phyloP scores from a whole-genome alignment of 1,140 invertebrate species.

The Phenacoccus solenopsis region DNA sequence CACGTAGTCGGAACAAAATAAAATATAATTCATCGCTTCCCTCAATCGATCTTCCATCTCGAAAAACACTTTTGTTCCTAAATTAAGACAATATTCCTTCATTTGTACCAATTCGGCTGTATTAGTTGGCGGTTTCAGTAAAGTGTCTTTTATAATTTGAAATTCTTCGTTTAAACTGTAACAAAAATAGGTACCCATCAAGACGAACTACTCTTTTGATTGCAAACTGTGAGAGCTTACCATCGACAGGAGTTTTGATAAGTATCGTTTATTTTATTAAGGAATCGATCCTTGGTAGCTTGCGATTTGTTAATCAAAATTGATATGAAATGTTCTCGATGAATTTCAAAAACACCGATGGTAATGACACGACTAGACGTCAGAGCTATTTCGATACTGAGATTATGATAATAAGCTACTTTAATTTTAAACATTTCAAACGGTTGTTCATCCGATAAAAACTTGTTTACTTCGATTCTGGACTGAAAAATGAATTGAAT shows the following conservation, averaged over 20 bases:
- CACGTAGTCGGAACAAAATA: conserved; percentile 68
- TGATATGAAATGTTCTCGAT: not conserved
- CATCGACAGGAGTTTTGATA: not conserved
- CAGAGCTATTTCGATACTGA: not conserved
- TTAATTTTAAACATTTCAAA: not conserved
- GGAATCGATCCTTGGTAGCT: not conserved
- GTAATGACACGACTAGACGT: not conserved
- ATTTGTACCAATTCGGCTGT: conserved; percentile 75
- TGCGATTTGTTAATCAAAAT: not conserved
- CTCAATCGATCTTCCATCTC: conserved; percentile 62
- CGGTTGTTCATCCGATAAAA: not conserved
- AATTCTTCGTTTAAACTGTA: conserved; percentile 73
- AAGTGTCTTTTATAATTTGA: conserved; percentile 61
- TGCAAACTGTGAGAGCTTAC: not conserved
- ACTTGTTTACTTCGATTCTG: conserved; percentile 8
- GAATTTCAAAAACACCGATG: not conserved
- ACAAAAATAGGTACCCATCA: conserved; percentile 23
- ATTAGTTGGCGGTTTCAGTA: conserved; percentile 62
- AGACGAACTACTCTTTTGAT: no score
- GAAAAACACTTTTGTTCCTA: conserved; percentile 53
- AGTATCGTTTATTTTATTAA: not conserved
- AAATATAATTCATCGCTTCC: conserved; percentile 42
- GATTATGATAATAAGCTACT: not conserved
- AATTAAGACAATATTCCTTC: conserved; percentile 58
- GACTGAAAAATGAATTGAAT: not conserved